Conservation (phyloP, 2,113 vertebrate genomes). For the Grammomys surdaster region DNA sequence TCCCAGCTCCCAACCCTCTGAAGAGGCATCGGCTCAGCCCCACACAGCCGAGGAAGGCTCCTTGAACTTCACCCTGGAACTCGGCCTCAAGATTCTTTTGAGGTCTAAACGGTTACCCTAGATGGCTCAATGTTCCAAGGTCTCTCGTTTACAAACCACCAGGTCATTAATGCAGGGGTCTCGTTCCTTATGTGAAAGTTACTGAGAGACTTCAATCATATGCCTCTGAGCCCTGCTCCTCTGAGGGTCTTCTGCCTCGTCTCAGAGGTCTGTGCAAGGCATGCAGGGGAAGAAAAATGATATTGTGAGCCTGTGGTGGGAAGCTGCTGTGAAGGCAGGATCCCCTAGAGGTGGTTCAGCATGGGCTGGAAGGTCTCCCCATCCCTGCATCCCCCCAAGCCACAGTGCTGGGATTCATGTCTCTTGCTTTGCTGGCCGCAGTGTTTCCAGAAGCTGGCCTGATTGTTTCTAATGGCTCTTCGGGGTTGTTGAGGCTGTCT, state of each 20-base stretch:
- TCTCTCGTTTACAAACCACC: not conserved
- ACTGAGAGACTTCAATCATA: not conserved
- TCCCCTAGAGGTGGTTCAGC: not conserved
- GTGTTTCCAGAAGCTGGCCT: not conserved
- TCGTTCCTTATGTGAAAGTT: not conserved
- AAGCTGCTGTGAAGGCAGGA: fast-evolving
- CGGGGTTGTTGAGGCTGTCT: not conserved
- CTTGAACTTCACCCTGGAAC: not conserved
- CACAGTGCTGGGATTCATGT: fast-evolving
- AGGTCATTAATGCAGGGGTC: not conserved
- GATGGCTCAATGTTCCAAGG: not conserved
- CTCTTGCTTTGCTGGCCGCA: not conserved
- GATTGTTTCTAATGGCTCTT: too few relatives aligned
- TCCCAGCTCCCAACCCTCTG: not conserved
- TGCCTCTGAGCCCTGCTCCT: not conserved
- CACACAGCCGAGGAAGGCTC: not conserved
- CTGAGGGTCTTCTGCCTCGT: fast-evolving
- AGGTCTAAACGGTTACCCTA: not conserved
- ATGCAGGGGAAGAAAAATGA: slow-evolving; percentile 29
- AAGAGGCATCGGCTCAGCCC: too few relatives aligned
- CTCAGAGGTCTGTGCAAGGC: fast-evolving
- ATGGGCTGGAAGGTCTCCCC: fast-evolving
- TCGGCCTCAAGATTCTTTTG: not conserved
- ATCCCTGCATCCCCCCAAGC: fast-evolving
- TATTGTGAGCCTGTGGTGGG: not conserved